Conservation (phyloP, 35 echinoderm and acorn worm species). For the Acanthaster planci region DNA sequence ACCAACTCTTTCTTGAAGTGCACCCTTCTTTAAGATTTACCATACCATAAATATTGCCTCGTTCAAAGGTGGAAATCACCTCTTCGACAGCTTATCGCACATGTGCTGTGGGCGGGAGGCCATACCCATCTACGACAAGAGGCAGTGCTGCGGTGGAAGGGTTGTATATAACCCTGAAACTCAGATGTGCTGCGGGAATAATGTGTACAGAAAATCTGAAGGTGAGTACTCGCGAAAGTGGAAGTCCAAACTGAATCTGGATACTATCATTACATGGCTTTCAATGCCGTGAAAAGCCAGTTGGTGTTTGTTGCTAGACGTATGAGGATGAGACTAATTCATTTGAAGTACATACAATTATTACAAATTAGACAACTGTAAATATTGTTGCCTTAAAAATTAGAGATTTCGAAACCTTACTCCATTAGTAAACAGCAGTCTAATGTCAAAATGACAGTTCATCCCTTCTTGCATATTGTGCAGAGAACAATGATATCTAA, state of each 20-base stretch:
- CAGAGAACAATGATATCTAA: not conserved
- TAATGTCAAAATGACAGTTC: too few species aligned
- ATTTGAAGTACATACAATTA: too few species aligned
- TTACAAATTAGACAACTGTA: too few species aligned
- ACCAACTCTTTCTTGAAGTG: not conserved
- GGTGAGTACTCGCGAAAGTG: not conserved
- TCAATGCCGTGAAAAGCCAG: too few species aligned
- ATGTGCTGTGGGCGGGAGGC: not conserved
- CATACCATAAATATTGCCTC: not conserved
- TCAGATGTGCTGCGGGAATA: conserved; percentile 6
- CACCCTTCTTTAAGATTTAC: not conserved
- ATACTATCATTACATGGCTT: too few species aligned
- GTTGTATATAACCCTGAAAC: not conserved
- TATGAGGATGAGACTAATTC: too few species aligned
- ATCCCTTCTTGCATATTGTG: not conserved
- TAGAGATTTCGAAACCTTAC: too few species aligned
- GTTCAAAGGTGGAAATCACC: not conserved
- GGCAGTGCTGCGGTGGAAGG: not conserved
- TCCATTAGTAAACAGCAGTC: too few species aligned
- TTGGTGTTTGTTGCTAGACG: too few species aligned
- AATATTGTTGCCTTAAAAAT: too few species aligned
- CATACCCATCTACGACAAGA: not conserved
- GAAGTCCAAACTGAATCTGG: too few species aligned
- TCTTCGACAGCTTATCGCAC: not conserved
- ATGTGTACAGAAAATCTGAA: not conserved